phyloP scores from a whole-genome alignment of 2,113 vertebrate species.

The Athene cunicularia region DNA sequence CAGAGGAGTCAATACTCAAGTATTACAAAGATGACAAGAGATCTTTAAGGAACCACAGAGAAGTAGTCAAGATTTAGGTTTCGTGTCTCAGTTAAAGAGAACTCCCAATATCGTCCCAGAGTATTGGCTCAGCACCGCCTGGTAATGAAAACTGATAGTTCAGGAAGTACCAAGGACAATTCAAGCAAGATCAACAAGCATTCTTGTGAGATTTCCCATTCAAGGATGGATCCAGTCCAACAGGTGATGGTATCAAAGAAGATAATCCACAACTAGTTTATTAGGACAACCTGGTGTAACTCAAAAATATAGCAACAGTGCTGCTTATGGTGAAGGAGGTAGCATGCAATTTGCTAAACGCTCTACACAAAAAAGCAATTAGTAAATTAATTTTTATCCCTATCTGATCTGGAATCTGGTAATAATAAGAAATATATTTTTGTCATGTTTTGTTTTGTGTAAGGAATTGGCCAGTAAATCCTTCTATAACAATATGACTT shows the following conservation, averaged over 20 bases:
- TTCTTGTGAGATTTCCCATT: neutral
- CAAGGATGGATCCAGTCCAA: neutral
- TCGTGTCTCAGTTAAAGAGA: neutral
- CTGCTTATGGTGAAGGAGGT: neutral
- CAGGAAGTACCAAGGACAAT: neutral
- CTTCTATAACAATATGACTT: neutral
- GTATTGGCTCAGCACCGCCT: neutral
- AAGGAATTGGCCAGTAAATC: neutral
- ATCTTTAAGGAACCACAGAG: neutral
- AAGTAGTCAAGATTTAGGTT: neutral
- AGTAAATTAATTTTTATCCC: neutral
- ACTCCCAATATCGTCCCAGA: rapidly evolving
- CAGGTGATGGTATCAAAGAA: neutral
- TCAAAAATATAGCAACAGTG: neutral
- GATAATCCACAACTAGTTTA: neutral
- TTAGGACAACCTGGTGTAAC: neutral
- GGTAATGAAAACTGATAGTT: neutral
- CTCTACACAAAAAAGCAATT: neutral
- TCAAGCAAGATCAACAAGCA: neutral
- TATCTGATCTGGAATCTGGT: neutral
- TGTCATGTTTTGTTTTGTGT: neutral
- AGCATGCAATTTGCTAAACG: neutral
- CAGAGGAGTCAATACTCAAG: neutral
- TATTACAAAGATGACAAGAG: neutral
- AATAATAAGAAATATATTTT: neutral